Conservation (phyloP, 2,888 invertebrate genomes). For the Blomia tropicalis region DNA sequence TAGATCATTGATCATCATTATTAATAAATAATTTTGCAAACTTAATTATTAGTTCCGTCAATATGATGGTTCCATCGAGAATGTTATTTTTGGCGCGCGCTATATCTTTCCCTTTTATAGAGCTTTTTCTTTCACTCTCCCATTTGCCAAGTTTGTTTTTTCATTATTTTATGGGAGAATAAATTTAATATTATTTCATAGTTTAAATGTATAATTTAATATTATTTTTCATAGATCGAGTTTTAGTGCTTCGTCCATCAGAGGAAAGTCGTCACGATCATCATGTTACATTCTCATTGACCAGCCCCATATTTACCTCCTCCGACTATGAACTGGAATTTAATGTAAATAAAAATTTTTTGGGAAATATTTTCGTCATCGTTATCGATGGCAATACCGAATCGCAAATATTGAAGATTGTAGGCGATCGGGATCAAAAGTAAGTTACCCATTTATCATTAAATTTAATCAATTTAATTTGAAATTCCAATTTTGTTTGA, state of each 20-base stretch:
- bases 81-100: too few relatives aligned
- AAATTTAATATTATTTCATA: too few relatives aligned
- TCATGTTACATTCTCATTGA: background rate
- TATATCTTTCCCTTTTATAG: too few relatives aligned
- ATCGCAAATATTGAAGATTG: conserved; percentile 7
- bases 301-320: background rate
- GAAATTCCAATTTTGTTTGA: too few relatives aligned
- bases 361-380: background rate
- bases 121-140: too few relatives aligned
- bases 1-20: too few relatives aligned
- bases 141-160: too few relatives aligned
- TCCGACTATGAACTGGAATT: background rate
- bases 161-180: too few relatives aligned
- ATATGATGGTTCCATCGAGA: too few relatives aligned
- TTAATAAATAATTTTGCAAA: too few relatives aligned
- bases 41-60: too few relatives aligned
- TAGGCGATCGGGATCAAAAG: conserved; percentile 1
- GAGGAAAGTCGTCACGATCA: background rate
- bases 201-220: background rate
- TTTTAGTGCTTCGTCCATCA: background rate
- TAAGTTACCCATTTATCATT: background rate
- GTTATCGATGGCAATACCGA: background rate
- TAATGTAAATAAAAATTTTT: conserved; percentile 4
- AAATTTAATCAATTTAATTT: background rate
- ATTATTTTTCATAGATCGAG: background rate